Evolutionary conservation across 1,140 invertebrate species (phyloP).

Genomic region (Leucophenga varia): DNA sequence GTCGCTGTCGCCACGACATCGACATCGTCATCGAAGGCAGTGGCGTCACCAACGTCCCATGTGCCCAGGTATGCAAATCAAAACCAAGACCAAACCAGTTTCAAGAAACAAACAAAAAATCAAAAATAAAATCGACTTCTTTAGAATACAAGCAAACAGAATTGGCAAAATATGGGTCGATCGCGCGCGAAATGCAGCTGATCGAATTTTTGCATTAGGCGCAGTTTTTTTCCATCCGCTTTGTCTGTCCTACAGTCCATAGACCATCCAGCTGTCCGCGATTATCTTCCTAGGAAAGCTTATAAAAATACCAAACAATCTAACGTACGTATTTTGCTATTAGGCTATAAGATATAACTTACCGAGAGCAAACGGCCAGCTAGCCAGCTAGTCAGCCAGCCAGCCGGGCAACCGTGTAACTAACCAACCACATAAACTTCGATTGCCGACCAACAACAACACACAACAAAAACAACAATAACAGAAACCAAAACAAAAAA

Average conservation of each 20-base stretch:
- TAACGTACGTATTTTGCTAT: constrained; percentile 48
- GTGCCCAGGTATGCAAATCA: constrained; percentile 47
- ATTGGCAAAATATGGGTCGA: constrained; percentile 54
- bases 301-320: constrained; percentile 31
- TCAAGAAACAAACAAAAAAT: constrained; percentile 17
- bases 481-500: too few relatives aligned
- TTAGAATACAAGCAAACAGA: constrained; percentile 18
- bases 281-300: constrained; percentile 50
- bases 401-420: neutral
- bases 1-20: constrained; percentile 8
- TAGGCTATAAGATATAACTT: constrained; percentile 42
- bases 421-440: constrained; percentile 5
- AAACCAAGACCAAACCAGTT: constrained; percentile 38
- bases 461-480: too few relatives aligned
- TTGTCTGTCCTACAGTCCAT: constrained; percentile 23
- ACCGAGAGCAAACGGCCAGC: constrained; percentile 3
- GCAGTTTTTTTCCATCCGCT: constrained; percentile 40
- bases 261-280: constrained; percentile 24
- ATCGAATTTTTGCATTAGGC: constrained; percentile 57
- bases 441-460: too few relatives aligned
- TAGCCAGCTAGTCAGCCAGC: too few relatives aligned
- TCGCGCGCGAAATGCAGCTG: constrained; percentile 53
- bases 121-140: constrained; percentile 21
- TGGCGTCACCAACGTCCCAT: neutral
- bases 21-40: neutral